A percentile compares a stretch with the other conserved stretches of the same genome.
phyloP scores from a whole-genome alignment of 2,797 vertebrate genomes.

The Peromyscus attwateri region DNA sequence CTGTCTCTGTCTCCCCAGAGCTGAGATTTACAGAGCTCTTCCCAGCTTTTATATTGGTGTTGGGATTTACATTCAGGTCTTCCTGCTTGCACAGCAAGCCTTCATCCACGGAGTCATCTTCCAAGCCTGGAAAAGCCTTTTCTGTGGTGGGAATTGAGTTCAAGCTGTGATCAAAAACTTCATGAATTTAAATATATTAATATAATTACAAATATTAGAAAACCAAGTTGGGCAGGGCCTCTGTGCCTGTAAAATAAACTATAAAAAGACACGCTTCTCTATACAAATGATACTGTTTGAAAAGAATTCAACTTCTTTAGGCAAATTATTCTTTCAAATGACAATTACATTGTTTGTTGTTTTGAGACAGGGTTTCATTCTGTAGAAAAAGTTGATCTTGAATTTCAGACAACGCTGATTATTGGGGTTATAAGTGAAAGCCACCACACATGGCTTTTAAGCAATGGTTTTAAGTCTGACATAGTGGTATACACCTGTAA shows the following conservation, averaged over 20 bases:
- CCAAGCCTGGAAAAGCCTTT: background rate
- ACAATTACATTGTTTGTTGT: background rate
- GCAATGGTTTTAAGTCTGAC: background rate
- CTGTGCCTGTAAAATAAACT: background rate
- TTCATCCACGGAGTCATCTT: background rate
- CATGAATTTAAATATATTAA: background rate
- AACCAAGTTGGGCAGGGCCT: background rate
- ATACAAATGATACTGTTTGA: background rate
- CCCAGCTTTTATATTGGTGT: background rate
- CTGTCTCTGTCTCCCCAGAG: background rate
- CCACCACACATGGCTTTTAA: background rate
- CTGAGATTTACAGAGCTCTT: background rate
- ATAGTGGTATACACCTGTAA: background rate
- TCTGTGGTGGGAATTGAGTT: background rate
- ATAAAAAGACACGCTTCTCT: background rate
- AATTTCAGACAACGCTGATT: background rate
- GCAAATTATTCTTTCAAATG: conserved; percentile 6
- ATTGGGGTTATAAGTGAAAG: background rate
- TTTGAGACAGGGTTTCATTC: background rate
- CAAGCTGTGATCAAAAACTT: background rate
- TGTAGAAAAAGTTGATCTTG: background rate
- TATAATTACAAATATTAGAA: conserved; percentile 22
- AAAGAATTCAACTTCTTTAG: background rate
- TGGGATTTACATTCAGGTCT: background rate
- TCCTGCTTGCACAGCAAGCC: background rate